These are phyloP conservation scores for Melanotaenia maccullochi DNA, from an alignment of 2,797 vertebrate genomes.

Conservation along the genomic window DNA sequence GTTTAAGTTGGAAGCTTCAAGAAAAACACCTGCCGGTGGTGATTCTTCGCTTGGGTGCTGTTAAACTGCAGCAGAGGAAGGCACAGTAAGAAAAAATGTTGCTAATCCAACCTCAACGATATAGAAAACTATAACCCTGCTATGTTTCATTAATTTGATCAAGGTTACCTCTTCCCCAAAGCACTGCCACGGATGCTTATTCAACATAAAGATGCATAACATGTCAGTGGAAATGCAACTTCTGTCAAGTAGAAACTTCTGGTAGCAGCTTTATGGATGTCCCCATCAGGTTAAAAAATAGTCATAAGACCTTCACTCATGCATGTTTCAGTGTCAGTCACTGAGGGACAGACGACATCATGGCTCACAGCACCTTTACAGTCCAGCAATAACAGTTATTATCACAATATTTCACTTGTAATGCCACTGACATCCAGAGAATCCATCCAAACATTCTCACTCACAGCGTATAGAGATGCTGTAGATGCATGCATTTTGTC, in stretches of 20 bases:
- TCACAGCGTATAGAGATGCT: background rate
- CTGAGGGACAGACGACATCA: slow-evolving; percentile 12
- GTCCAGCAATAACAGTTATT: slow-evolving; percentile 24
- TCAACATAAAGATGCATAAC: background rate
- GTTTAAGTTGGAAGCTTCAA: too few relatives aligned
- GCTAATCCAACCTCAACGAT: too few relatives aligned
- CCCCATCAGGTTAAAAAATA: slow-evolving; percentile 20
- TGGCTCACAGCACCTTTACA: background rate
- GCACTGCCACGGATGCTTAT: background rate
- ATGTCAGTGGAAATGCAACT: background rate
- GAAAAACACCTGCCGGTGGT: too few relatives aligned
- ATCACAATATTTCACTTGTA: slow-evolving; percentile 29
- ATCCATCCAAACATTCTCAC: background rate
- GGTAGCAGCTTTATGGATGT: slow-evolving; percentile 7
- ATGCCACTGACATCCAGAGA: slow-evolving; percentile 10
- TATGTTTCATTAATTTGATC: too few relatives aligned
- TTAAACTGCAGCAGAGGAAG: too few relatives aligned
- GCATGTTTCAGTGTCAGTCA: slow-evolving; percentile 27
- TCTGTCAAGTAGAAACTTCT: background rate
- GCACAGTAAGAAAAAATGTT: too few relatives aligned
- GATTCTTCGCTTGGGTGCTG: too few relatives aligned
- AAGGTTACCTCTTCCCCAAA: background rate
- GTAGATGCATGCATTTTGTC: background rate
- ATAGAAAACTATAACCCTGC: too few relatives aligned
- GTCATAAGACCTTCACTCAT: slow-evolving; percentile 1